These are phyloP conservation scores for Turritopsis dohrnii DNA, from an alignment of 30 jellyfish, hydroid and myxozoan species.

Conservation along the genomic window DNA sequence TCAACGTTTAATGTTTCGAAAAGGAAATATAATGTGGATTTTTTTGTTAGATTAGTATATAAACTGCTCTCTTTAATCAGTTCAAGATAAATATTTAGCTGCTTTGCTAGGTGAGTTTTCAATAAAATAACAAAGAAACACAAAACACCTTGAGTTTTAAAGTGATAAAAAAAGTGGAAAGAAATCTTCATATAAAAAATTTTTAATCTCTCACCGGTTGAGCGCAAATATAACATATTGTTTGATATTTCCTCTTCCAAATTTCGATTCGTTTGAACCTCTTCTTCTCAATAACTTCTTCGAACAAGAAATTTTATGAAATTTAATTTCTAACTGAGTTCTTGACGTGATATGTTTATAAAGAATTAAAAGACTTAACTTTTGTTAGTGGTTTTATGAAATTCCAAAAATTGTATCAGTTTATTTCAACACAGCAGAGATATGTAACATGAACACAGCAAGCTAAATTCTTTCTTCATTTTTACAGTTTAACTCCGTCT, in stretches of 20 bases:
- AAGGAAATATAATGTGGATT: not conserved
- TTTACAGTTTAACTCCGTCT: not conserved
- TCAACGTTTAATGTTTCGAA: not conserved
- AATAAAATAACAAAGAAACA: not conserved
- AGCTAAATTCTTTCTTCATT: not conserved
- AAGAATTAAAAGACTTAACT: not conserved
- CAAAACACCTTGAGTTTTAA: not conserved
- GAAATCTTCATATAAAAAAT: not conserved
- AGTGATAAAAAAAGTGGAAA: not conserved
- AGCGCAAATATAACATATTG: not conserved
- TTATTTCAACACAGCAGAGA: too few species aligned
- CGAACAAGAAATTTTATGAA: not conserved
- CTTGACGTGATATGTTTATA: not conserved
- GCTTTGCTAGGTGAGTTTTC: not conserved
- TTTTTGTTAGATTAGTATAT: not conserved
- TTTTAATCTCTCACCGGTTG: not conserved
- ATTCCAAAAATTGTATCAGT: not conserved
- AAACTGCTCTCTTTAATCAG: not conserved
- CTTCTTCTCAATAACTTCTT: not conserved
- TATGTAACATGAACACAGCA: not conserved
- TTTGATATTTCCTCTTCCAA: not conserved
- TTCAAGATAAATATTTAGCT: not conserved
- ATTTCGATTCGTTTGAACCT: not conserved
- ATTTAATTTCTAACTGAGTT: not conserved
- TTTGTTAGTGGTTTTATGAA: not conserved